These are phyloP conservation scores for Bryconaethiops microstoma DNA, from an alignment of 2,797 vertebrate species.

Conservation along the genomic window DNA sequence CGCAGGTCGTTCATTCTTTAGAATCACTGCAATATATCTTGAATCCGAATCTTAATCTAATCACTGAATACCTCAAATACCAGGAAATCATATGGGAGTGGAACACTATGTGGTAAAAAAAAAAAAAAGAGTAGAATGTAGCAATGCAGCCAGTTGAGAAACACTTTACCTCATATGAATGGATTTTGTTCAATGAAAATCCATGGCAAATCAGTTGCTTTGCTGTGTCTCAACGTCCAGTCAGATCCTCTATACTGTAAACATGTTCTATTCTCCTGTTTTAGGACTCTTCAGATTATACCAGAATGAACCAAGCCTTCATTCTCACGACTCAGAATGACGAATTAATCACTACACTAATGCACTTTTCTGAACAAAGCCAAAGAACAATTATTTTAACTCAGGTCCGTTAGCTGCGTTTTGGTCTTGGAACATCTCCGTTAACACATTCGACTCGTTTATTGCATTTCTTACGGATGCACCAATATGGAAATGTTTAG, in stretches of 20 bases:
- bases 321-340: background rate
- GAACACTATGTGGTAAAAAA: background rate
- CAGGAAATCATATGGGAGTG: background rate
- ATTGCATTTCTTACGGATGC: no score
- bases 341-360: background rate
- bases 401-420: background rate
- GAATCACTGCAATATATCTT: background rate
- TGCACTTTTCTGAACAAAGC: background rate
- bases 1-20: background rate
- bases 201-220: background rate
- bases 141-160: background rate
- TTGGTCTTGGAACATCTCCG: background rate
- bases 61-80: conserved; percentile 6
- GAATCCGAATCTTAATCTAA: background rate
- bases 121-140: background rate
- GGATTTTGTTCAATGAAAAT: background rate
- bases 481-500: no score
- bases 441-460: background rate
- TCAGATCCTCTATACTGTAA: background rate
- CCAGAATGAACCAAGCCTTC: background rate
- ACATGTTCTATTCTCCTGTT: background rate
- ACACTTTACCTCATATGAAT: background rate
- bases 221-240: background rate
- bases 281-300: background rate
- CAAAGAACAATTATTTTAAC: conserved; percentile 14